Conservation (phyloP, 2,797 vertebrate genomes). For the Neopelma chrysocephalum region DNA sequence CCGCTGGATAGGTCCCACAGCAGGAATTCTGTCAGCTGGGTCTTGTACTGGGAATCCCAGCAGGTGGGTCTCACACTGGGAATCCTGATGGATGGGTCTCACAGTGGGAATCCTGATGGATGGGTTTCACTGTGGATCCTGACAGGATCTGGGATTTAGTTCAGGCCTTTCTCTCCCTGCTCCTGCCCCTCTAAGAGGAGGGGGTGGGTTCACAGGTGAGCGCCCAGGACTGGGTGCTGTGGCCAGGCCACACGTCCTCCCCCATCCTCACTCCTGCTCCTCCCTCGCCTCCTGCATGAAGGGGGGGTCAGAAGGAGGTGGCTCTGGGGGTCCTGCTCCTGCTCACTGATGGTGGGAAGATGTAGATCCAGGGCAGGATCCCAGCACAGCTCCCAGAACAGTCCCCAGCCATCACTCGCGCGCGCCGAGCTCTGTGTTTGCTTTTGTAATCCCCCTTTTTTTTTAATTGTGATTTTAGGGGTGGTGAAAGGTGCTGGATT, state of each 20-base stretch:
- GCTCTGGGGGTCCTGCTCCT: background rate
- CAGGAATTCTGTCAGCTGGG: background rate
- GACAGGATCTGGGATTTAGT: background rate
- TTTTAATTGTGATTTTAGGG: conserved; percentile 59
- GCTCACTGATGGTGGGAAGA: rapidly evolving
- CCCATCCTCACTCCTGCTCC: background rate
- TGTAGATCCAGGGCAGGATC: background rate
- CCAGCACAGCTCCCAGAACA: background rate
- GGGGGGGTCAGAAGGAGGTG: background rate
- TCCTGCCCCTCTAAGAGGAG: background rate
- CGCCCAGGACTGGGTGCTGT: background rate
- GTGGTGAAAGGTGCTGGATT: conserved; percentile 67
- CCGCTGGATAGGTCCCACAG: background rate
- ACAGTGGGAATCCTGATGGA: background rate
- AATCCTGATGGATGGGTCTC: background rate
- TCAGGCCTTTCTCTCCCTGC: background rate
- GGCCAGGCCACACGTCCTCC: rapidly evolving
- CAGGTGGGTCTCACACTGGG: background rate
- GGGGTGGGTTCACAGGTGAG: background rate
- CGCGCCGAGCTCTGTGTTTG: conserved; percentile 3
- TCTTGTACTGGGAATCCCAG: background rate
- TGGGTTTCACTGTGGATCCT: background rate
- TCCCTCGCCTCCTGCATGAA: background rate
- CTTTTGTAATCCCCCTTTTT: conserved; percentile 62
- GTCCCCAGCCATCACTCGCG: background rate